Evolutionary conservation across 1,140 invertebrate species (phyloP).

Genomic region (Lordiphosa clarofinis): DNA sequence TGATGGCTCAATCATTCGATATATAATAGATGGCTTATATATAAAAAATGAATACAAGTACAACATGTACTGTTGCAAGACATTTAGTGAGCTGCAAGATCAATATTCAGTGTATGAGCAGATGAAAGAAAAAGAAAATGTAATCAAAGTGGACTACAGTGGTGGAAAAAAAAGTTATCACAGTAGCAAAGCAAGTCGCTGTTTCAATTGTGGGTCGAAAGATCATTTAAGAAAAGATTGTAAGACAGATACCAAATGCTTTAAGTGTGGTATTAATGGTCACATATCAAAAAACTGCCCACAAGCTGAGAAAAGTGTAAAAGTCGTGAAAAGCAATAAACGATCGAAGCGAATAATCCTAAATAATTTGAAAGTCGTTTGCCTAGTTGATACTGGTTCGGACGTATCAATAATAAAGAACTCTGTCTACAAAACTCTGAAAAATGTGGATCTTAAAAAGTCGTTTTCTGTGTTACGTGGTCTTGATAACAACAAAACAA

Average conservation of each 20-base stretch:
- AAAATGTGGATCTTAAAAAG: conserved; percentile 3
- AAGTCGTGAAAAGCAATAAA: background rate
- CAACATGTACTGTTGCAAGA: conserved; percentile 3
- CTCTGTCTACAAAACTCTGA: conserved; percentile 4
- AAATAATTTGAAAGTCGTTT: conserved; percentile 1
- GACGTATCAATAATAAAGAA: conserved; percentile 16
- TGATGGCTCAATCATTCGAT: background rate
- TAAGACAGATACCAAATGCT: conserved; percentile 22
- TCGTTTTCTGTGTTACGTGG: conserved; percentile 5
- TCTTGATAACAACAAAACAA: conserved; percentile 5
- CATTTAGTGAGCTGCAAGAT: conserved; percentile 11
- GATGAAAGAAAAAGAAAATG: background rate
- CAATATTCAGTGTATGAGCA: conserved; percentile 8
- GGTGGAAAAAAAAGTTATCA: background rate
- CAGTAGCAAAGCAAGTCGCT: conserved; percentile 1
- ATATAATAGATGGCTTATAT: background rate
- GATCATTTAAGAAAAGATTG: conserved; percentile 16
- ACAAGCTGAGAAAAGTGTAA: background rate
- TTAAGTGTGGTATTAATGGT: conserved; percentile 16
- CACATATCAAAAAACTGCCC: conserved; percentile 21
- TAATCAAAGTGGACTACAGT: background rate
- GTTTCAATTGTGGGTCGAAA: conserved; percentile 20
- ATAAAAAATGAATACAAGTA: background rate
- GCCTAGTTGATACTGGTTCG: conserved; percentile 18
- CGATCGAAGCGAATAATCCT: conserved; percentile 10